Evolutionary conservation across 2,888 invertebrate species (phyloP), one percentile per base, ranked within the genome.

Genomic region (Brachylomia viminalis): DNA sequence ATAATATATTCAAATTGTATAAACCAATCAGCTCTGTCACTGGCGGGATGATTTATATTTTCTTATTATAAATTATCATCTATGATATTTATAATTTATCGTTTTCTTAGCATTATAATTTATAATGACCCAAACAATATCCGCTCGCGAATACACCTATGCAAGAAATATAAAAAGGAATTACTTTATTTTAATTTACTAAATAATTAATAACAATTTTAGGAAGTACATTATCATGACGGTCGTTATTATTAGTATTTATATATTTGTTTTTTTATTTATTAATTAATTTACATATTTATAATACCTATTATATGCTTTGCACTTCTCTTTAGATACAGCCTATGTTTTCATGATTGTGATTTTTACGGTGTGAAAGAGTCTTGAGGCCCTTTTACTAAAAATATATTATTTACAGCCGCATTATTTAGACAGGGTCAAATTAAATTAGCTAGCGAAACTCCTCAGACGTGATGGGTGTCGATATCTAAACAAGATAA

Each of bases 191-290:
- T 87, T 86, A 82, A 75, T 82, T 91, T 86, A 90, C 90, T 92
- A 92, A 91, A 92, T 92, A 92, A 91, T 92, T 91, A 92, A 91
- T 92, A 92, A 92, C 92, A 91, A 91, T 92, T 91, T 90, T 90
- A 91, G 92, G 92, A 92, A 92, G 92, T 90, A 88, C 86, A 91
- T 91, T 90, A 89, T 90, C 64, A 81, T 88, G 89, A 88, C 83
- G 76, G 77, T 85, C 79, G 69, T 82, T 86, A 83, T 79, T 83
- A 83, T 78, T 85, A 85, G 58, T 86, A 82, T 83, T 89, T 84
- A 84, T 86, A 86, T 88, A 83, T 80, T 75, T 81, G 72, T 80
- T 79, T 76, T 82, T 80, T 72, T 69, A 23, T 74, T 75, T 58
- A 74, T 79, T 88, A 62, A 73, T 77, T 84, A 87, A 69, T 71